Percentiles rank a stretch among this genome's conserved stretches.
These are phyloP conservation scores for Ophthalmolycus amberensis DNA, from an alignment of 2,113 vertebrate genomes.

Conservation along the genomic window DNA sequence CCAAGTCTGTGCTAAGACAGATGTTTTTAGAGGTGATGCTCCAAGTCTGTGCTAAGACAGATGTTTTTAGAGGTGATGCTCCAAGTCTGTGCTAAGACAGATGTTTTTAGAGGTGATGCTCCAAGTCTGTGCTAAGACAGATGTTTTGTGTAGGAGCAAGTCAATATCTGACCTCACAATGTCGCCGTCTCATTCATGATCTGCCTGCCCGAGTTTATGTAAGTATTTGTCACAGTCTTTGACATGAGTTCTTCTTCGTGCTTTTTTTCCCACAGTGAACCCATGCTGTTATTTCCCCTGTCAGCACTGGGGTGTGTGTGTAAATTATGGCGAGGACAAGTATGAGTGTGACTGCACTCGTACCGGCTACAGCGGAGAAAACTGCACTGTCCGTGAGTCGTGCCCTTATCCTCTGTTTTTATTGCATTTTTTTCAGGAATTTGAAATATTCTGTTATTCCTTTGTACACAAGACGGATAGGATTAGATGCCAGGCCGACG, in stretches of 20 bases:
- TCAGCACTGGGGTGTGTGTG: conserved; percentile 91
- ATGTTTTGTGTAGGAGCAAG: neutral
- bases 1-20: neutral
- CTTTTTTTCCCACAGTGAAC: conserved; percentile 84
- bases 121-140: neutral
- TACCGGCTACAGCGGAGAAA: conserved; percentile 90
- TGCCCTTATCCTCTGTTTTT: conserved; percentile 37
- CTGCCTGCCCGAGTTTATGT: neutral
- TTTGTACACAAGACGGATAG: neutral
- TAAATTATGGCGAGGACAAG: conserved; percentile 79
- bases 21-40: conserved; percentile 5
- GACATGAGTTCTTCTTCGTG: neutral
- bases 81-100: neutral
- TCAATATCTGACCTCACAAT: neutral
- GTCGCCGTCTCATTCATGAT: neutral
- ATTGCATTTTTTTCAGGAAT: conserved; percentile 32
- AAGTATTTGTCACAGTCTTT: neutral
- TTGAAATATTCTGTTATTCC: conserved; percentile 25
- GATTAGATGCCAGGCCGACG: neutral
- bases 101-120: neutral
- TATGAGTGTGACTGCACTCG: conserved; percentile 96
- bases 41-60: neutral
- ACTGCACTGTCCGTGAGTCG: conserved; percentile 94
- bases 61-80: conserved; percentile 5
- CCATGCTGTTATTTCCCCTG: conserved; percentile 95